Base-by-base conservation (phyloP, 2,888 invertebrate species). In the Pomacea canaliculata region DNA sequence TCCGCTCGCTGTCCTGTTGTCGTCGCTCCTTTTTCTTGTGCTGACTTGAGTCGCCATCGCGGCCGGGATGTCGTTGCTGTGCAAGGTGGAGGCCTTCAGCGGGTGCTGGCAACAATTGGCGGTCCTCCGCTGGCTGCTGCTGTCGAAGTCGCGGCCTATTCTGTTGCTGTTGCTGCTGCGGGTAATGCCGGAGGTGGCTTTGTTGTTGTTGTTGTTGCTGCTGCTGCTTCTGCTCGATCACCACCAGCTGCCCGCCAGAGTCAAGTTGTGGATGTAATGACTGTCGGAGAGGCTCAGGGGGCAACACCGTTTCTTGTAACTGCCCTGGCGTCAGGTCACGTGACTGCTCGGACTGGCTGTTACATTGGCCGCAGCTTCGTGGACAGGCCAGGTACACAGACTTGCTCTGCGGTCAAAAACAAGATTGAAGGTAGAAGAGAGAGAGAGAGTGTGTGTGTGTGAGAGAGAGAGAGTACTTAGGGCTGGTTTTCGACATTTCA, bases 311-410 rank as follows among this genome's bases (percentile, higher is more conserved):
- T 16, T 16, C 51, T 8, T 56, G 51, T 16, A 56, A 10, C 51
- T 4, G 8, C 12, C 16, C 12, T 16, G 10, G 12, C 51, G 10
- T 10, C 10, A 56, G 51, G 16, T 56, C 51, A 56, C 51, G 51
- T 56, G 51, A 56, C 51, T 10, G 4, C 16, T n/a, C 13, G 46
- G 27, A 13, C 13, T 37, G 27, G n/a, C 16, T 48, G 49, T 60
- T 60, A 59, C 74, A 74, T 5, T 74, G 74, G 37, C 74, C 74
- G 37, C 74, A 74, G 62, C 68, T 62, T 18, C 74, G 74, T 8
- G 74, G 74, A 23, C 74, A 74, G 49, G 74, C 37, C 62, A 74
- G 18, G 63, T 62, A 69, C 51, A 74, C 74, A 1, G 74, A 68
- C 67, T 74, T 74, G 74, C 74, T 74, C 74, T 74, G 74, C 63